Evolutionary conservation across 1,140 invertebrate genomes (phyloP).

Genomic region (Drosophila nigromelanica): DNA sequence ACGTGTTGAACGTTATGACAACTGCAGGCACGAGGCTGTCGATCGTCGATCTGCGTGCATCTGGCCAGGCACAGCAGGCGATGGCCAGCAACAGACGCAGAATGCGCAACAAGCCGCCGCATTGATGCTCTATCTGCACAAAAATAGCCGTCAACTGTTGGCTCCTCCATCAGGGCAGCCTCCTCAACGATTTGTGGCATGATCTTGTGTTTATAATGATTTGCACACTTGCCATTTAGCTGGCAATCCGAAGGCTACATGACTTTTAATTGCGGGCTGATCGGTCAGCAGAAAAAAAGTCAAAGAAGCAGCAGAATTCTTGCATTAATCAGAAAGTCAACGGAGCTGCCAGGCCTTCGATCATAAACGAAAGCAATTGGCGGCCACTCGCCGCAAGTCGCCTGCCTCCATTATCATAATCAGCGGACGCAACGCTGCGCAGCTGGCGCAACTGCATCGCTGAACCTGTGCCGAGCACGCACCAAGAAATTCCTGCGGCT

Average conservation of each 20-base stretch:
- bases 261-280: conserved; percentile 69
- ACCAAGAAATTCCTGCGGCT: conserved; percentile 82
- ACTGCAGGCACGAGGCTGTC: conserved; percentile 74
- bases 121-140: conserved; percentile 14
- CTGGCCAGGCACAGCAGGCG: conserved; percentile 34
- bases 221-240: conserved; percentile 41
- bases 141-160: too few relatives aligned
- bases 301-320: conserved; percentile 52
- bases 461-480: conserved; percentile 81
- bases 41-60: conserved; percentile 28
- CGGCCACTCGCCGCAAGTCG: conserved; percentile 29
- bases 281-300: conserved; percentile 7
- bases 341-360: conserved; percentile 77
- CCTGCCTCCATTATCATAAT: conserved; percentile 73
- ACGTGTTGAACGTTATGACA: conserved; percentile 82
- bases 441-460: conserved; percentile 55
- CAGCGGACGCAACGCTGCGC: conserved; percentile 56
- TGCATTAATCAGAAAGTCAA: conserved; percentile 82
- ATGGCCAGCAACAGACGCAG: conserved; percentile 39
- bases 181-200: conserved; percentile 15
- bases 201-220: conserved; percentile 40
- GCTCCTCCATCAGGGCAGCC: not conserved
- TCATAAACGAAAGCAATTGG: conserved; percentile 78
- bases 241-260: conserved; percentile 53
- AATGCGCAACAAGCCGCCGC: conserved; percentile 1